Percentiles rank a stretch among this genome's conserved stretches.
Evolutionary conservation across 2,888 invertebrate species (phyloP).

Genomic region (Anoplius nigerrimus): DNA sequence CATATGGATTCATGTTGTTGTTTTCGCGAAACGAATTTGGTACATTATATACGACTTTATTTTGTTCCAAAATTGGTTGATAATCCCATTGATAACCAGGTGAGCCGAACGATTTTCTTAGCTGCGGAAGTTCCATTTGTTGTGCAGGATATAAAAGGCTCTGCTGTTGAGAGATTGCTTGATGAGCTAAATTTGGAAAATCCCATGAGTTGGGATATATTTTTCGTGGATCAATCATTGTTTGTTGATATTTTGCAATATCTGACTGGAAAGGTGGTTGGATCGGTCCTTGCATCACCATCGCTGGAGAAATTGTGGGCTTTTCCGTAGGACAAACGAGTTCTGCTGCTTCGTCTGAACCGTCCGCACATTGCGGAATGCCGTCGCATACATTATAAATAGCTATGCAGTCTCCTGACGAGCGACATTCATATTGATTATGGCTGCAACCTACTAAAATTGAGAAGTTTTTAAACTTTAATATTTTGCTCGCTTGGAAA

Average conservation of each 20-base stretch:
- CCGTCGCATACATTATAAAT: conserved; percentile 97
- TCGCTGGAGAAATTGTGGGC: conserved; percentile 71
- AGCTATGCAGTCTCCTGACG: conserved; percentile 93
- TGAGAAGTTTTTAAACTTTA: neutral
- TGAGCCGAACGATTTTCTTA: conserved; percentile 57
- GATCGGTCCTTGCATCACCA: conserved; percentile 52
- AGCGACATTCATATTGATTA: conserved; percentile 92
- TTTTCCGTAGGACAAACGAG: conserved; percentile 82
- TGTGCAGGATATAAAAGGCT: conserved; percentile 60
- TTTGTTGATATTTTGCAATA: conserved; percentile 64
- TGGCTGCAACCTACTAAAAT: conserved; percentile 80
- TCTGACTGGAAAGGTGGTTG: conserved; percentile 44
- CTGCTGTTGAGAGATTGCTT: conserved; percentile 57
- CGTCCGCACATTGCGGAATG: conserved; percentile 93
- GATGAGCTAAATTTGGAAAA: conserved; percentile 51
- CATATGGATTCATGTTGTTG: conserved; percentile 59
- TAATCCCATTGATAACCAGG: conserved; percentile 67
- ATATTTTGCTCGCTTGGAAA: too few species aligned
- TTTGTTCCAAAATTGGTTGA: conserved; percentile 64
- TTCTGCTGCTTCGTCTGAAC: conserved; percentile 93
- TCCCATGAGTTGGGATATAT: conserved; percentile 62
- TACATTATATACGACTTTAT: conserved; percentile 58
- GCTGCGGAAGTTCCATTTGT: conserved; percentile 50
- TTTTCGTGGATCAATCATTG: conserved; percentile 62
- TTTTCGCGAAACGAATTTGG: conserved; percentile 56